Evolutionary conservation across 1,140 invertebrate genomes (phyloP), one percentile per base, ranked within the genome.

Genomic region (Megalopta genalis): DNA sequence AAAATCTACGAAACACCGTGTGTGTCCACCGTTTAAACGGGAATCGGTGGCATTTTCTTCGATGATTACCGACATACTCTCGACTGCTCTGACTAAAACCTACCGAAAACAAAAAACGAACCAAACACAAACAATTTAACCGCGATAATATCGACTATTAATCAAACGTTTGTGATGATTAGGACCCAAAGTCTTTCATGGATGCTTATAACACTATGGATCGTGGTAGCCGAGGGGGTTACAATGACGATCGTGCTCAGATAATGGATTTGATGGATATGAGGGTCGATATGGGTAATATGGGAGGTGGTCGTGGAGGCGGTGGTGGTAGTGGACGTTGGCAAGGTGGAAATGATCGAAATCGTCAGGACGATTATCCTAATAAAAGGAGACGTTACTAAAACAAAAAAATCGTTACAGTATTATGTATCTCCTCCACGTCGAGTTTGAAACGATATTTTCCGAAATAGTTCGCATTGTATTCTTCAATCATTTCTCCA

Each of bases 261-360:
- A 91, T 93, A 88, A 93, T 93, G 92, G 92, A 93, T 85, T 88
- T 93, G 64, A 93, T 93, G 92, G 92, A 93, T 83, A 93, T 93
- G 92, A 92, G 92, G 86, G 92, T 93, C 65, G 92, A 93, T 69
- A 93, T 93, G 91, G 89, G 90, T 76, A 90, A 87, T 77, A 90
- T 90, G 88, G 87, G 90, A 42, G 87, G 86, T 52, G 85, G 89
- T 63, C 86, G 88, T 59, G 86, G 86, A 64, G 86, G 88, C 23
- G 88, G 82, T 23, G 88, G 82, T 39, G 88, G 88, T 75, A 86
- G 89, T 75, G 90, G 87, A 75, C 90, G 90, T 83, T 90, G 90
- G 89, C 88, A 90, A 83, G 90, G 88, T 79, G 90, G 88, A 77
- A 90, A 91, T 69, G 92, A 93, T 76, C 87, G 91, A 39, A 90